Percentiles rank a stretch among this genome's conserved stretches.
Evolutionary conservation across 2,113 vertebrate genomes (phyloP).

Genomic region (Thymallus thymallus): DNA sequence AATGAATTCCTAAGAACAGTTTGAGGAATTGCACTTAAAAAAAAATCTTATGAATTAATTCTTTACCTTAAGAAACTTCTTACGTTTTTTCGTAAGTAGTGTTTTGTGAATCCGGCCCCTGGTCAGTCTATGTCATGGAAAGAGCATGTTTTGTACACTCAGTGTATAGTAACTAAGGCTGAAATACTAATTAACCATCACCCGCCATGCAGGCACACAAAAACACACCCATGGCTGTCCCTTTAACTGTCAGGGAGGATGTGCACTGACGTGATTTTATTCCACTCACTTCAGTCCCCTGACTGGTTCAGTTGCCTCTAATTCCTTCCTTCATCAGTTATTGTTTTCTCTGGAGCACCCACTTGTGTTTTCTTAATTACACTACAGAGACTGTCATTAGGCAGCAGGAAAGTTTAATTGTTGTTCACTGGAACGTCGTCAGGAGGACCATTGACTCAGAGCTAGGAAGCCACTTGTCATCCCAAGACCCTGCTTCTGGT

Average conservation of each 20-base stretch:
- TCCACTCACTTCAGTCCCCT: not conserved
- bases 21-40: too few species aligned
- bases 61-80: too few species aligned
- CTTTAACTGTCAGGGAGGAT: not conserved
- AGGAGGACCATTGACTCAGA: constrained; percentile 11
- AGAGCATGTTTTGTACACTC: too few species aligned
- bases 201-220: not conserved
- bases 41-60: too few species aligned
- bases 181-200: too few species aligned
- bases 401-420: constrained; percentile 1
- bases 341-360: not conserved
- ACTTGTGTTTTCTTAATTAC: constrained; percentile 17
- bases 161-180: too few species aligned
- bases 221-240: not conserved
- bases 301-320: not conserved
- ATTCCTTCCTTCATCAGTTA: not conserved
- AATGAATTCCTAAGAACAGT: too few species aligned
- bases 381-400: constrained; percentile 14
- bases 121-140: too few species aligned
- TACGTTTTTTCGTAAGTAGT: too few species aligned
- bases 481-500: too few species aligned
- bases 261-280: not conserved
- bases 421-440: constrained; percentile 7
- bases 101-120: too few species aligned
- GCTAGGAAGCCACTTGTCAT: too few species aligned